Base-by-base conservation (phyloP, 2,888 invertebrate genomes). In the Torymus texanus region DNA sequence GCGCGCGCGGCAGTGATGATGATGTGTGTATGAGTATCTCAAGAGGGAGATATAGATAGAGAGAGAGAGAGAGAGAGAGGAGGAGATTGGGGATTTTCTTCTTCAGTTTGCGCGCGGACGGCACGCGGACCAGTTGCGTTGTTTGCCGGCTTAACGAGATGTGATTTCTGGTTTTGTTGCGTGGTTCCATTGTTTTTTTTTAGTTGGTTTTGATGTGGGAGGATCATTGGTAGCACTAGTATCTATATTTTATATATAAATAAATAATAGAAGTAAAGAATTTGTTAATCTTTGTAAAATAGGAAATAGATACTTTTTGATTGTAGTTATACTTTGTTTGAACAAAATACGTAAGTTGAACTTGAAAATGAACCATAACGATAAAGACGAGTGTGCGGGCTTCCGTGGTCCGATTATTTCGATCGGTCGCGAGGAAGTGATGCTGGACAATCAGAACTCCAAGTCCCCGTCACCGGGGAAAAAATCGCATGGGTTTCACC, bases 401-500 rank as follows among this genome's bases (percentile, higher is more conserved):
- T 84, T 12, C 21, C 18, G 29, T 2, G 61, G 71, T 4, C 80
- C 77, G 21, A 72, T 83, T n/a, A 84, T 84, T 58, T 74, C 83
- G 13, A 81, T 82, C 18, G 84, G 84, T 8, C 73, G 83, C 24
- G 84, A 84, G 75, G 81, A 83, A 18, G 76, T 86, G 16, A 78
- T 84, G 10, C 80, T 87, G 14, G 82, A 82, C 5, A 79, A 80
- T 51, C 80, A 81, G 2, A 79, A 75, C 50, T 75, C 59, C 1
- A 78, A 75, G 51, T 13, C 24, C 14, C 13, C 65, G 10, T 12
- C 51, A 2, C 56, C 77, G 4, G 79, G 81, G 13, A 84, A 81
- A 56, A 86, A 84, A 75, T 92, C 93, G 2, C 93, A 94, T 61
- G 95, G 95, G 0, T 95, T 95, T 88, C 92, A 95, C 81, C 91